Evolutionary conservation across 2,888 invertebrate genomes (phyloP), one percentile per base, ranked within the genome.

Genomic region (Epistrophe eligans): DNA sequence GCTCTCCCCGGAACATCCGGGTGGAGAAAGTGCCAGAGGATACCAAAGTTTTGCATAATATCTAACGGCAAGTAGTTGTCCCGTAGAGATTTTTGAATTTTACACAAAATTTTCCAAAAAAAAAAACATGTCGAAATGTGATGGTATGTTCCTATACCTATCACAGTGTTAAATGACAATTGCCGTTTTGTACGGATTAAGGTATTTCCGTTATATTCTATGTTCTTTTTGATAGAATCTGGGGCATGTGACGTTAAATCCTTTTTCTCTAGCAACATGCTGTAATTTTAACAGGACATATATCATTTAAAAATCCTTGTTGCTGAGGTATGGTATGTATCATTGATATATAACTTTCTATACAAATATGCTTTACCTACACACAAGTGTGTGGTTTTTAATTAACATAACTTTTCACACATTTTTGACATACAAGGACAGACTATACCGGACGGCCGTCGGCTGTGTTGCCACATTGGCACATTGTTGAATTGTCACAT

Each of bases 381-480:
- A 38, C 38, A 38, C 52, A 70, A 70, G 40, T 45, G 58, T 45
- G 58, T 45, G 58, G 58, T 72, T 64, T 79, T 84, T 87, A 87
- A 87, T 83, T 83, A 87, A 72, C 82, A 87, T 85, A 85, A 82
- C 82, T 85, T 85, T 85, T 74, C 60, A 73, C 60, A 72, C 66
- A 81, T 60, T 73, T 77, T 45, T 1, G 2, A 4, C 35, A 35
- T 6, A 35, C 66, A 67, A 67, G 66, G 66, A 62, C 62, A 40
- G 24, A 67, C 50, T 19, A 50, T 32, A 24, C 24, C 35, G 50
- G 77, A 79, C 24, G 79, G 74, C 60, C 83, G 79, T 71, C 79
- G 66, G 73, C 67, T 77, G 38, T 67, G 77, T 57, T 76, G 66
- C 62, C 66, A 70, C 55, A 73, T 77, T 85, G 82, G 64, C 77